Conservation (phyloP, 2,797 vertebrate species). For the Lerista edwardsae region DNA sequence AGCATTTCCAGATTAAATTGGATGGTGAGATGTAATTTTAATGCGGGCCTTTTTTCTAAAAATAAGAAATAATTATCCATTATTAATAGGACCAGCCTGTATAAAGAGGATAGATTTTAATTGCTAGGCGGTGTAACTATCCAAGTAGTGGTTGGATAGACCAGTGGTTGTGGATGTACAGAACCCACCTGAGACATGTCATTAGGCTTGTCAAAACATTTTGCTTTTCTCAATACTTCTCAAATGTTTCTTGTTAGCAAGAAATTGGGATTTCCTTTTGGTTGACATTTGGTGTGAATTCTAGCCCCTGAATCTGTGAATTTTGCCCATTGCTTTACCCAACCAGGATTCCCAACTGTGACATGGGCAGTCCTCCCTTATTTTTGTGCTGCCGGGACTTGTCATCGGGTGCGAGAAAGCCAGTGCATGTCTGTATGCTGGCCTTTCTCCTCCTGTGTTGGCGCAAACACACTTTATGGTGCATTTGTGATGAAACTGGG, state of each 20-base stretch:
- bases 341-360: background rate
- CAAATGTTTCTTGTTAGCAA: background rate
- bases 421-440: no score
- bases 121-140: conserved; percentile 41
- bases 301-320: background rate
- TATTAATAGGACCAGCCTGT: conserved; percentile 37
- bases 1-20: conserved; percentile 71
- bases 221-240: background rate
- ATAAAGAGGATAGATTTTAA: conserved; percentile 60
- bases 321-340: background rate
- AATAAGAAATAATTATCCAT: conserved; percentile 74
- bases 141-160: conserved; percentile 18
- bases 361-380: no score
- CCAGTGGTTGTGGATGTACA: background rate
- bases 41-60: conserved; percentile 70
- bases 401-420: no score
- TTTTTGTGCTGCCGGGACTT: no score
- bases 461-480: no score
- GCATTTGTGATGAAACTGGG: no score
- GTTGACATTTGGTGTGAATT: background rate
- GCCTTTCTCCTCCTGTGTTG: no score
- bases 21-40: conserved; percentile 72
- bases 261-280: background rate
- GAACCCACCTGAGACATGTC: background rate
- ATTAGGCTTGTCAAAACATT: background rate